Base-by-base conservation (phyloP, 92 coral and sea anemone genomes). In the Phymanthus crucifer region DNA sequence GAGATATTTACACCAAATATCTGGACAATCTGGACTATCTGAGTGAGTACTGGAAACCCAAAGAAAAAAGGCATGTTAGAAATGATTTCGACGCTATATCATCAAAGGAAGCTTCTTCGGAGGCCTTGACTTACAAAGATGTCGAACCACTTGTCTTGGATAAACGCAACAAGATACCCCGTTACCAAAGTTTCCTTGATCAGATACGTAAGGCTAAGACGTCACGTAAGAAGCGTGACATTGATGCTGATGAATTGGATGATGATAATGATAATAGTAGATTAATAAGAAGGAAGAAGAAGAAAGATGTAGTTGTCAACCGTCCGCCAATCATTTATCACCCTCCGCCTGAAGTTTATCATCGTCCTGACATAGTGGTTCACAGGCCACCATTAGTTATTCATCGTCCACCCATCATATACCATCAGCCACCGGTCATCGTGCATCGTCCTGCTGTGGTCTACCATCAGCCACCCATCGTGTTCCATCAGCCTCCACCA, bases 381-480 rank as follows among this genome's bases (percentile, higher is more conserved):
- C 99, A 96, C 74, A 89, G 99, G 10, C 96, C 99, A 34, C 99
- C 99, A n/a, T 85, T 96, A n/a, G 98, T 96, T 7, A 93, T 96
- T 24, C 99, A 96, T 78, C 86, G 99, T 33, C 98, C 99, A 50
- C 99, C 99, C 32, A 93, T 96, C 23, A 90, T 96, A 70, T 96
- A 96, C 79, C 99, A 96, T 70, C 99, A 96, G 83, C 94, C 99
- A 0, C 99, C 99, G 3, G 99, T 96, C 54, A 94, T 96, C 36
- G 93, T 96, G 3, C 99, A 96, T 82, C 91, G 99, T 17, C 99
- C 99, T 21, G 99, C 99, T 34, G 99, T 96, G 37, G 99, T 96
- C 61, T 96, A 96, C 76, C 96, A 94, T 85, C 99, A 96, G 71
- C 95, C 98, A 27, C 99, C 99, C 48, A 96, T 96, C 71, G 89